Percentiles rank a stretch among this genome's conserved stretches.
Evolutionary conservation across 2,113 vertebrate species (phyloP).

Genomic region (Aptenodytes forsteri): DNA sequence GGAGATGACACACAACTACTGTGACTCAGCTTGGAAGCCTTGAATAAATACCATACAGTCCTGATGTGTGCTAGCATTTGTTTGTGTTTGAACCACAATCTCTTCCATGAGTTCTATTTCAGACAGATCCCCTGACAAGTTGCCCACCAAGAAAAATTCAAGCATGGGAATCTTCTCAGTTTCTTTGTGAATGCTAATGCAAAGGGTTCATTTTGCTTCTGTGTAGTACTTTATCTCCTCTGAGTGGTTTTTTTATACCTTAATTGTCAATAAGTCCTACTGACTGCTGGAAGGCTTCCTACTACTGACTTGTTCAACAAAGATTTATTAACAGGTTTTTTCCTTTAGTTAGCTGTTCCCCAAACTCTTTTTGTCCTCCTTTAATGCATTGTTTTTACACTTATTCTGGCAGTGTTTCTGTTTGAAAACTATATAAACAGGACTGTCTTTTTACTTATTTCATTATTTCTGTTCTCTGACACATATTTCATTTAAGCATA

Average conservation of each 20-base stretch:
- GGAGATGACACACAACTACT: not conserved
- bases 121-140: not conserved
- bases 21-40: not conserved
- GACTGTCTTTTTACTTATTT: not conserved
- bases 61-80: not conserved
- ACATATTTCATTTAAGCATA: not conserved
- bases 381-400: not conserved
- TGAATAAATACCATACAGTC: not conserved
- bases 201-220: not conserved
- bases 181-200: not conserved
- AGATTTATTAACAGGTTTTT: not conserved
- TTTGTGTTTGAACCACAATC: not conserved
- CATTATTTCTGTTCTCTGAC: not conserved
- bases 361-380: not conserved
- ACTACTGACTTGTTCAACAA: not conserved
- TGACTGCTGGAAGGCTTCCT: not conserved
- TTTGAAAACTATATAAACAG: not conserved
- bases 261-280: not conserved
- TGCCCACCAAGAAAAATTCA: not conserved
- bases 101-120: not conserved
- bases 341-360: not conserved
- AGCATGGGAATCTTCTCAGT: not conserved
- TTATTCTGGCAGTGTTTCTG: not conserved
- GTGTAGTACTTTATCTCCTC: not conserved
- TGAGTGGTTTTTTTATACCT: not conserved